Evolutionary conservation across 2,888 invertebrate species (phyloP).

Genomic region (Camptogramma bilineatum): DNA sequence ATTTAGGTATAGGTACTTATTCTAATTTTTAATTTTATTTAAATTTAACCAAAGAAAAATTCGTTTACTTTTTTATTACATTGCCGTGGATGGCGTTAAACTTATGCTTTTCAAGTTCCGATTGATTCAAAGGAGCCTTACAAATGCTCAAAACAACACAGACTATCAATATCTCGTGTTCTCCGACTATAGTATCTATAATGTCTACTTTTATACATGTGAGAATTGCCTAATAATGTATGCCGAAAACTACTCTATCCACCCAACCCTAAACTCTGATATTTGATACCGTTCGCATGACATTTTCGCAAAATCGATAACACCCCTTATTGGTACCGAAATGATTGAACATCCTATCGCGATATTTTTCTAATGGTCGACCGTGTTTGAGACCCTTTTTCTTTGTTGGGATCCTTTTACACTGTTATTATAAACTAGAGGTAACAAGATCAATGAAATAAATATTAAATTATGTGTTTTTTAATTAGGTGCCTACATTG

Average conservation of each 20-base stretch:
- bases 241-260: slow-evolving; percentile 44
- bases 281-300: slow-evolving; percentile 75
- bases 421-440: slow-evolving; percentile 37
- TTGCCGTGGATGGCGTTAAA: no score
- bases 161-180: background rate
- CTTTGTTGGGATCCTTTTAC: slow-evolving; percentile 67
- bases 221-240: slow-evolving; percentile 33
- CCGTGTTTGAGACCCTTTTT: slow-evolving; percentile 82
- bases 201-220: background rate
- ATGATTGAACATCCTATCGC: slow-evolving; percentile 86
- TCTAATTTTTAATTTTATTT: background rate
- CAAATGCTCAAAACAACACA: background rate
- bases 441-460: background rate
- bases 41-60: no score
- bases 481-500: background rate
- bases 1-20: background rate
- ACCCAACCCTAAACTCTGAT: slow-evolving; percentile 61
- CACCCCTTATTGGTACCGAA: slow-evolving; percentile 84
- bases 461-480: background rate
- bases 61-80: no score
- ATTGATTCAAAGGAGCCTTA: no score
- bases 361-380: slow-evolving; percentile 85
- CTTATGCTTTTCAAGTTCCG: no score
- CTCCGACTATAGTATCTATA: background rate
- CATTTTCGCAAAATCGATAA: slow-evolving; percentile 84